Evolutionary conservation across 2,888 invertebrate genomes (phyloP).

Genomic region (Leucophenga montana): DNA sequence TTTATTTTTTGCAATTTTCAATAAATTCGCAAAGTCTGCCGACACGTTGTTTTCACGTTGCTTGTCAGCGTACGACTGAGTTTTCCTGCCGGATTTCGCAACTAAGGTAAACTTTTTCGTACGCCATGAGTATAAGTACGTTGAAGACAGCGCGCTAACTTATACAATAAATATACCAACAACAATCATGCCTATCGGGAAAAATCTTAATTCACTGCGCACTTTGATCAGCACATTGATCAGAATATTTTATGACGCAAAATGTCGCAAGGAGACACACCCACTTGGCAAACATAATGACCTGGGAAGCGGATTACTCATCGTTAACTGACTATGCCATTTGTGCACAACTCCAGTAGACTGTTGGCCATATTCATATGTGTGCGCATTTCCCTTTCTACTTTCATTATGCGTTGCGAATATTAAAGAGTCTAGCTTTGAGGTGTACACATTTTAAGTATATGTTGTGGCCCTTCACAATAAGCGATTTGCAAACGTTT

Average conservation of each 20-base stretch:
- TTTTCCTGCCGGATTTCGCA: conserved; percentile 43
- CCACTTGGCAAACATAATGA: too few species aligned
- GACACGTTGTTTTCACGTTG: conserved; percentile 37
- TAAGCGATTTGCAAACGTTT: background rate
- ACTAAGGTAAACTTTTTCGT: conserved; percentile 54
- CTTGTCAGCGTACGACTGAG: conserved; percentile 54
- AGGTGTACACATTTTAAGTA: too few species aligned
- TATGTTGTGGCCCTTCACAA: background rate
- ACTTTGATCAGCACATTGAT: background rate
- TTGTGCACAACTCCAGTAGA: too few species aligned
- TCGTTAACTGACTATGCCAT: too few species aligned
- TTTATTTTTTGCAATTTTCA: conserved; percentile 36
- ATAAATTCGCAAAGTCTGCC: conserved; percentile 49
- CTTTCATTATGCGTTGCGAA: conserved; percentile 12
- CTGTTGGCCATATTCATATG: background rate
- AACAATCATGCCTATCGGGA: background rate
- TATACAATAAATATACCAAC: too few species aligned
- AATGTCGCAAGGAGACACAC: too few species aligned
- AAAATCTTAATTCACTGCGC: conserved; percentile 18
- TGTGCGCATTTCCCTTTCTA: conserved; percentile 18
- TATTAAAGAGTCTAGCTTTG: conserved; percentile 4
- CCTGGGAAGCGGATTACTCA: too few species aligned
- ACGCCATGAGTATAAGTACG: background rate
- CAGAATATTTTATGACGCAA: background rate
- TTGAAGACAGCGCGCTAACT: background rate